Conservation (phyloP, 2,113 vertebrate genomes). For the Phrynocephalus versicolor region DNA sequence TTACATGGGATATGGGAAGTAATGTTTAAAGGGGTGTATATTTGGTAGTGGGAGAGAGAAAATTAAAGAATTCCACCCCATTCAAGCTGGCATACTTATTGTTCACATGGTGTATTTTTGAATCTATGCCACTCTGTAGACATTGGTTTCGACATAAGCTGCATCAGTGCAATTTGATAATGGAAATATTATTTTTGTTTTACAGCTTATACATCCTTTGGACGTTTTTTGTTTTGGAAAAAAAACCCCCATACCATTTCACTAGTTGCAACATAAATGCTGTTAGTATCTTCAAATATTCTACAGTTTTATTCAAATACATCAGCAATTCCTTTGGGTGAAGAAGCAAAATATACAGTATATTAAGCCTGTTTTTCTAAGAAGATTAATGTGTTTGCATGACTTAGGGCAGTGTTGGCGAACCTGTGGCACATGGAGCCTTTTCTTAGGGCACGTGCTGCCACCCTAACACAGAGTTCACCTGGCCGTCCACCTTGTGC, state of each 20-base stretch:
- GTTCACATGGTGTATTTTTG: not conserved
- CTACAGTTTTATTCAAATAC: not conserved
- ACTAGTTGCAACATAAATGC: not conserved
- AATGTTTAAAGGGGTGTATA: not conserved
- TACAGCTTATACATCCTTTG: not conserved
- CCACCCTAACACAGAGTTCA: no score
- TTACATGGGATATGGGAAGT: not conserved
- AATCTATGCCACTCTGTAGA: not conserved
- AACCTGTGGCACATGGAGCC: no score
- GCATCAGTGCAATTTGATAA: not conserved
- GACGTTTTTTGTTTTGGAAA: not conserved
- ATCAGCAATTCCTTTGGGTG: constrained; percentile 1
- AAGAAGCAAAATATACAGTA: constrained; percentile 7
- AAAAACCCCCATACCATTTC: not conserved
- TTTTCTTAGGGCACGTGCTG: no score
- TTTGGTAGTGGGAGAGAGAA: not conserved
- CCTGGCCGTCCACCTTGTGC: no score
- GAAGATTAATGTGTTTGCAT: constrained; percentile 3
- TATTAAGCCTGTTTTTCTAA: constrained; percentile 9
- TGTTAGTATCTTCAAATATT: constrained; percentile 15
- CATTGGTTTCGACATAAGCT: not conserved
- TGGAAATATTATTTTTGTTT: not conserved
- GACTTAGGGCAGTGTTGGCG: no score
- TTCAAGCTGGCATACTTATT: not conserved
- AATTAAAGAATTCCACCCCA: not conserved